These are phyloP conservation scores for Panonychus citri DNA, from an alignment of 1,140 invertebrate species.

Conservation along the genomic window DNA sequence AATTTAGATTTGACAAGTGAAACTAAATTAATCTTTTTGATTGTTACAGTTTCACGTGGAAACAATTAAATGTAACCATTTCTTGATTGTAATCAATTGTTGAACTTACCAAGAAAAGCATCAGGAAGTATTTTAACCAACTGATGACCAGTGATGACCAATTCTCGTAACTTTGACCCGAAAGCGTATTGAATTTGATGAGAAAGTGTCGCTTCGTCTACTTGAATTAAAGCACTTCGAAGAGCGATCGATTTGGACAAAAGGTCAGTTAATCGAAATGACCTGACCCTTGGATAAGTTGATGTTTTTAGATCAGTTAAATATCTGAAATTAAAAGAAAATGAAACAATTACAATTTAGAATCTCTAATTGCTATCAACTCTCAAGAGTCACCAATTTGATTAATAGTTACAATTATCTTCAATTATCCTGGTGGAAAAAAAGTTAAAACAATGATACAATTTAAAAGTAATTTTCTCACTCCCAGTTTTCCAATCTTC, in stretches of 20 bases:
- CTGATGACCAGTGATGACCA: slow-evolving; percentile 14
- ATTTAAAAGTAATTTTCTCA: too few species aligned
- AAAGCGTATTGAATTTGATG: slow-evolving; percentile 17
- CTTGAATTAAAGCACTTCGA: slow-evolving; percentile 11
- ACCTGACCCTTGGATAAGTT: slow-evolving; percentile 13
- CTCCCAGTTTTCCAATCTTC: too few species aligned
- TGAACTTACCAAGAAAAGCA: slow-evolving; percentile 11
- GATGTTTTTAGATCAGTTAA: slow-evolving; percentile 10
- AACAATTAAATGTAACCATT: too few species aligned
- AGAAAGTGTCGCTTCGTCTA: slow-evolving; percentile 13
- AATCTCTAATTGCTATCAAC: neutral
- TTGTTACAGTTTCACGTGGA: too few species aligned
- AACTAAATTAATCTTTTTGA: too few species aligned
- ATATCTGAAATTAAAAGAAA: slow-evolving; percentile 6
- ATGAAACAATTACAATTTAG: neutral
- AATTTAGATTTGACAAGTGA: too few species aligned
- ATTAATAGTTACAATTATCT: too few species aligned
- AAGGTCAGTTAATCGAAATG: slow-evolving; percentile 15
- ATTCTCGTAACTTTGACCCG: slow-evolving; percentile 12
- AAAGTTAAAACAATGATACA: too few species aligned
- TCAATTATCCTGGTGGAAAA: too few species aligned
- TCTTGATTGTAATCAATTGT: too few species aligned
- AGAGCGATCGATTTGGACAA: slow-evolving; percentile 9
- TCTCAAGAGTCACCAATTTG: neutral
- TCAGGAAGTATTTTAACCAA: slow-evolving; percentile 14